These are phyloP conservation scores for Gadus macrocephalus DNA, from an alignment of 2,113 vertebrate species.

Conservation along the genomic window DNA sequence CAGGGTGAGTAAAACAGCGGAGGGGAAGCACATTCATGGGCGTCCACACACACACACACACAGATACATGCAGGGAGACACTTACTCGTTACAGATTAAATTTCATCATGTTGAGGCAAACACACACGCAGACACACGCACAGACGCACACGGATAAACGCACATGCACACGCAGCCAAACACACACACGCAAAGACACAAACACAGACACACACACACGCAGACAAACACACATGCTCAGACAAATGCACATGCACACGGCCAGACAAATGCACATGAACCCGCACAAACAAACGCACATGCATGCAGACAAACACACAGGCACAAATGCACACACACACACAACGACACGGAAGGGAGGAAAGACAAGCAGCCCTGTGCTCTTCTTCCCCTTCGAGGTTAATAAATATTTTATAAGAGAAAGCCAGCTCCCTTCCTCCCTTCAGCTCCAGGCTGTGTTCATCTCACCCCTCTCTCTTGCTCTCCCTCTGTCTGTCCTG, in stretches of 20 bases:
- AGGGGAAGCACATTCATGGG: too few species aligned
- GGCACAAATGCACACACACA: constrained; percentile 1
- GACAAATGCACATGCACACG: background rate
- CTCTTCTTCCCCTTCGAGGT: constrained; percentile 21
- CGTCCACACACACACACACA: too few species aligned
- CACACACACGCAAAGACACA: too few species aligned
- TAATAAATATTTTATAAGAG: constrained; percentile 57
- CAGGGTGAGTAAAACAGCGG: too few species aligned
- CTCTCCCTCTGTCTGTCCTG: background rate
- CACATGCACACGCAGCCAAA: too few species aligned
- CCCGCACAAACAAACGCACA: constrained; percentile 2
- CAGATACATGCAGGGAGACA: too few species aligned
- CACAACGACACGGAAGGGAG: constrained; percentile 9
- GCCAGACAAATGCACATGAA: background rate
- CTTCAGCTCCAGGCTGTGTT: background rate
- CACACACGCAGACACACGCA: too few species aligned
- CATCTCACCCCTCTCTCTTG: constrained; percentile 17
- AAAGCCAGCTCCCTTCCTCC: constrained; percentile 34
- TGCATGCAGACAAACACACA: constrained; percentile 9
- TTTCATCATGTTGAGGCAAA: too few species aligned
- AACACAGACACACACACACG: too few species aligned
- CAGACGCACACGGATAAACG: too few species aligned
- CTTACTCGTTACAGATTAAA: too few species aligned
- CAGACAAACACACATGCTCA: background rate
- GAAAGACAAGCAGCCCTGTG: background rate